Evolutionary conservation across 2,888 invertebrate genomes (phyloP), one percentile per base, ranked within the genome.

Genomic region (Drosophila niveifrons): DNA sequence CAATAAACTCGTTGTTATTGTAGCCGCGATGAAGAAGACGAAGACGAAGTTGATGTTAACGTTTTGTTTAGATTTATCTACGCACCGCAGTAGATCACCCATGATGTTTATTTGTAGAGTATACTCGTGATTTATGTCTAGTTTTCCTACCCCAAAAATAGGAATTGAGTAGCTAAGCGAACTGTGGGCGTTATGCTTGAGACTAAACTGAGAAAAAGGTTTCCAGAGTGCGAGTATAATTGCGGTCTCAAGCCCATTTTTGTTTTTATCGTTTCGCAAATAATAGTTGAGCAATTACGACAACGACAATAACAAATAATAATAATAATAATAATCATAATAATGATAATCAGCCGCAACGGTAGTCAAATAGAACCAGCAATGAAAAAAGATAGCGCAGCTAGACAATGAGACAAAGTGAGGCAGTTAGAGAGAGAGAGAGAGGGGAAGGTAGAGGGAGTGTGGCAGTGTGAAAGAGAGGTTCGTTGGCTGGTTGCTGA

Each of bases 1-100:
- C 89, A 88, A 86, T 88, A 84, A 83, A 86, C 84, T 88, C 75
- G 57, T 88, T 88, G 87, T 88, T 86, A 80, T 75, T 73, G 67
- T 75, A 73, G 85, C 70, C 73, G 44, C 64, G 85, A 39, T 13
- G n/a, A 18, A 44, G 46, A 84, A 87, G 85, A 47, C 64, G 85
- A 39, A 39, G n/a, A 18, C 18, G 46, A 84, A 87, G 85, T 88
- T 72, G 85, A 79, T 82, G 82, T 64, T 71, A 78, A 72, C 75
- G 58, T 87, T 73, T 74, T 82, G 79, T 78, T 78, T 75, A 66
- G 75, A 75, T 72, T 47, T 61, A 31, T 34, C 10, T 31, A 23
- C 55, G 39, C 58, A 48, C 39, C 67, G 34, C 72, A 57, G 64
- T 72, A 69, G 70, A 78, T 78, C 78, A 73, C 78, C 66, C 66